Base-by-base conservation (phyloP, 92 coral and sea anemone genomes). In the Meandrina meandrites region DNA sequence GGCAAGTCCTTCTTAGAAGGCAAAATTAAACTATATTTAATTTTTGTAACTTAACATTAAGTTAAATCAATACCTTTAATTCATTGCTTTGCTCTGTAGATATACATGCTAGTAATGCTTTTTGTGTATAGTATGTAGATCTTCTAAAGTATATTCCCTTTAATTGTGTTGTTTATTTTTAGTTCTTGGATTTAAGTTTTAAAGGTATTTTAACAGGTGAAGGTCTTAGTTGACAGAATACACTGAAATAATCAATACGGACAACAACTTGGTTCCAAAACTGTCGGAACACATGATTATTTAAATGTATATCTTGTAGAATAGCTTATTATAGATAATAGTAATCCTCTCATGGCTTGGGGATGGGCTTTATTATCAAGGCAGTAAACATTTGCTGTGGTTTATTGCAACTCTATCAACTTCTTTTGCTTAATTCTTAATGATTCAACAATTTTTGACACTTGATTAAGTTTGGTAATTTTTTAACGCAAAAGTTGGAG, bases 1-100 rank as follows among this genome's bases (percentile, higher is more conserved):
- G 67, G 19, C 50, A 57, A 79, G 34, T 34, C 70, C 82, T 79
- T 78, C 70, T 76, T 79, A n/a, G 80, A 77, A 77, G 40, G 62
- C 6, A 45, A 48, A 76, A 76, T 47, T 45, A 45, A 60, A 66
- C 71, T 66, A 35, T 66, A 11, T 22, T 7, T 66, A 27, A 66
- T 66, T 27, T 28, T 27, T 28, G 11, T 9, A 64, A 27, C 40
- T 47, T 76, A 37, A 18, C 21, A 0, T 60, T 60, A 74, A 74
- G 42, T 34, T 71, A 32, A 32, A 31, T 69, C 68, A 24, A 7
- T 62, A 24, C 68, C 9, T 24, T n/a, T n/a, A n/a, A 64, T 27
- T 66, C 71, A 28, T 66, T n/a, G 24, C 71, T 66, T 66, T 2
- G 71, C 34, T 66, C 17, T 66, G 71, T 66, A 66, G 71, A 66